Evolutionary conservation across 1,140 invertebrate species (phyloP), one percentile per base, ranked within the genome.

Genomic region (Choristoneura fumiferana): DNA sequence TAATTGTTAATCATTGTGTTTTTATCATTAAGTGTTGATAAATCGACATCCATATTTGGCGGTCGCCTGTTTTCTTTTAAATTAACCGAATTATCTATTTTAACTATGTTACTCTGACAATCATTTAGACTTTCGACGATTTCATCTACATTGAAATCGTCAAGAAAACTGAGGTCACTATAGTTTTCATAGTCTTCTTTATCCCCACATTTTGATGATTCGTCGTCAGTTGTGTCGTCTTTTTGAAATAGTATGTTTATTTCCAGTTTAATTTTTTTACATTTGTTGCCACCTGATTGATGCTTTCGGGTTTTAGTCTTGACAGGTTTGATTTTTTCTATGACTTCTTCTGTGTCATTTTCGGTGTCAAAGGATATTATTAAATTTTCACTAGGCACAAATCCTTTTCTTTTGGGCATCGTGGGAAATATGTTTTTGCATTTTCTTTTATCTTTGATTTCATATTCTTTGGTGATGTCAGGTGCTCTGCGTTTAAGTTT

Each of bases 121-220:
- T 35, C n/a, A 5, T 63, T 61, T 17, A 82, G 63, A 65, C 67
- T 69, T 53, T 77, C 64, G n/a, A 81, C 70, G 17, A 83, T 79
- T 65, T 73, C 76, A 62, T 83, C 81, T 36, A 81, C 63, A 61
- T 83, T 66, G 38, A 83, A 58, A 52, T 80, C 76, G 35, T 81
- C 76, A 10, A 83, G 65, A 55, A 81, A 83, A 63, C 69, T 73
- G 6, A 81, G 18, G 54, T 83, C 76, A 34, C 54, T 40, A 54
- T 68, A n/a, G n/a, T 56, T 36, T 57, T 34, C 18, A 12, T 12
- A 10, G 18, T n/a, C 1, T 33, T 17, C 9, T 0, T 49, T 17
- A 33, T 8, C 40, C 15, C 22, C 40, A n/a, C 15, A 8, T 43
- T 43, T 43, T 8, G 43, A 1, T 12, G 43, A 22, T 49, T 49